phyloP scores from a whole-genome alignment of 2,797 vertebrate species.

The Pachyuromys duprasi region DNA sequence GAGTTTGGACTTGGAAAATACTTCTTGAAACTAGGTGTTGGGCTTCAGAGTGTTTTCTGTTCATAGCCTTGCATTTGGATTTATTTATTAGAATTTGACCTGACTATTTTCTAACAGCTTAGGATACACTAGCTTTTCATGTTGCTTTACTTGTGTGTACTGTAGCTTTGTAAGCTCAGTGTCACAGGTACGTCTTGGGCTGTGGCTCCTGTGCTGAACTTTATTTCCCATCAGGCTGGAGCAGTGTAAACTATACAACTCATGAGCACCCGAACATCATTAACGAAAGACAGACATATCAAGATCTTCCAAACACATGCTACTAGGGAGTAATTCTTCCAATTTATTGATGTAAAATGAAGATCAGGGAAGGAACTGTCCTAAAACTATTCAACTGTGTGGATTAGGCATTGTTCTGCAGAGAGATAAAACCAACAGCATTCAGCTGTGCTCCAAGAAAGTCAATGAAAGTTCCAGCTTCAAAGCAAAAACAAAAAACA shows the following conservation, averaged over 20 bases:
- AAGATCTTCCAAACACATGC: not conserved
- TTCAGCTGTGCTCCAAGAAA: not conserved
- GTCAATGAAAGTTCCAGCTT: not conserved
- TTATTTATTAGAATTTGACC: slow-evolving; percentile 4
- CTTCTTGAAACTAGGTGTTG: not conserved
- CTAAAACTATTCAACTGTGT: not conserved
- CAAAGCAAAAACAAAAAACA: not conserved
- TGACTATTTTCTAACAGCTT: not conserved
- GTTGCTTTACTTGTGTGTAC: not conserved
- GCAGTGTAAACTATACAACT: too few relatives aligned
- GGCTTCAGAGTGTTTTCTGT: not conserved
- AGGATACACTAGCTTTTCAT: not conserved
- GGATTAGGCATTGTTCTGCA: not conserved
- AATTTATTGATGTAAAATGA: not conserved
- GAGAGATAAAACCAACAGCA: not conserved
- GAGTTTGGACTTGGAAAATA: not conserved
- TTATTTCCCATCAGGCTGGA: not conserved
- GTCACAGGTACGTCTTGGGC: not conserved
- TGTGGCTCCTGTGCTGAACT: not conserved
- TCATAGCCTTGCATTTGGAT: not conserved
- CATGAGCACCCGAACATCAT: not conserved
- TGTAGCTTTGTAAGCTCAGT: not conserved
- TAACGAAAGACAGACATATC: not conserved
- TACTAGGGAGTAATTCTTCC: not conserved
- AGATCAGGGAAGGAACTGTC: not conserved